Evolutionary conservation across 2,113 vertebrate genomes (phyloP).

Genomic region (Poeciliopsis retropinna): DNA sequence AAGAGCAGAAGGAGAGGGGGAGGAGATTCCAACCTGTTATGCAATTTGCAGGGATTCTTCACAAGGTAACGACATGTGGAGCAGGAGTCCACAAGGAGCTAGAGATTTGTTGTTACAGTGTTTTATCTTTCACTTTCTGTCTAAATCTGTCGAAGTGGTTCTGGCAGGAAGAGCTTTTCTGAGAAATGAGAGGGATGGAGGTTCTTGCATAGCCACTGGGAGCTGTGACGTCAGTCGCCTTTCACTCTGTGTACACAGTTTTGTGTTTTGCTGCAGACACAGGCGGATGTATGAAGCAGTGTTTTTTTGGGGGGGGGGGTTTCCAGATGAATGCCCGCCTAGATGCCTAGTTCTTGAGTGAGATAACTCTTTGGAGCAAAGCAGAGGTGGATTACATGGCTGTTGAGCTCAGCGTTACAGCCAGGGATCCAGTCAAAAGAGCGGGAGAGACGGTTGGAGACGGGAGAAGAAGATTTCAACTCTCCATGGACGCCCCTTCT

Average conservation of each 20-base stretch:
- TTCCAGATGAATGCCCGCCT: conserved; percentile 71
- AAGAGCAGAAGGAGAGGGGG: conserved; percentile 34
- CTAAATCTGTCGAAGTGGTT: conserved; percentile 45
- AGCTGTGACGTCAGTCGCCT: conserved; percentile 70
- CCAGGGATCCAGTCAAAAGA: conserved; percentile 63
- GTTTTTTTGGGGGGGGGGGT: too few relatives aligned
- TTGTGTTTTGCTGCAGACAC: conserved; percentile 62
- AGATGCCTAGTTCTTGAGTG: conserved; percentile 70
- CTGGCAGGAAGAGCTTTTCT: conserved; percentile 53
- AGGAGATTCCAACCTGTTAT: conserved; percentile 57
- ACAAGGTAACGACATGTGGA: conserved; percentile 47
- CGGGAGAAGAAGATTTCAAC: conserved; percentile 53
- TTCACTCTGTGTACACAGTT: conserved; percentile 65
- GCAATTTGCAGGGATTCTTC: conserved; percentile 50
- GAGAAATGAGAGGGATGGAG: conserved; percentile 63
- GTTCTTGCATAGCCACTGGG: conserved; percentile 64
- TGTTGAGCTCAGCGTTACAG: conserved; percentile 69
- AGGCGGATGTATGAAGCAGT: conserved; percentile 64
- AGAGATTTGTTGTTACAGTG: conserved; percentile 15
- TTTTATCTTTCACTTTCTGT: conserved; percentile 21
- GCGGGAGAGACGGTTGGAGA: conserved; percentile 53
- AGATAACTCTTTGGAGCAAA: conserved; percentile 73
- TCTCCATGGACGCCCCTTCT: conserved; percentile 42
- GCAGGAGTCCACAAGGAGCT: conserved; percentile 22
- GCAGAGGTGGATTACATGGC: conserved; percentile 74